phyloP scores from a whole-genome alignment of 1,140 invertebrate genomes.

The Drosophila baimaii region DNA sequence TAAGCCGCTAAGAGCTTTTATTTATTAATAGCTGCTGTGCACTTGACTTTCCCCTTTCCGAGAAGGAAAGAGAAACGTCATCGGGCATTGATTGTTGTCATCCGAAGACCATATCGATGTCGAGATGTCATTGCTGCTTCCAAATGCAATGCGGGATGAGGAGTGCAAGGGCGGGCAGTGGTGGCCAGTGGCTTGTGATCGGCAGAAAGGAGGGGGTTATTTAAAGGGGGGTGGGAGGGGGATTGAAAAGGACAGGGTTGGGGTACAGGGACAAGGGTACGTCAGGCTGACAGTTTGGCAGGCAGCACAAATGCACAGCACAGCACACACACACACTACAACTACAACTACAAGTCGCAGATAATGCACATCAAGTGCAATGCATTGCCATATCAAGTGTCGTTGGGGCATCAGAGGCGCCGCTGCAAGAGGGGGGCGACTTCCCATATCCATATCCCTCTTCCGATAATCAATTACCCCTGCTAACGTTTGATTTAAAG shows the following conservation, averaged over 20 bases:
- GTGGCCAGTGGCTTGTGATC: neutral
- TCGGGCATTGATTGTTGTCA: conserved; percentile 42
- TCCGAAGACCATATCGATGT: conserved; percentile 28
- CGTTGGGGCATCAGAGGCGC: conserved; percentile 12
- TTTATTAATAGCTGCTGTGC: neutral
- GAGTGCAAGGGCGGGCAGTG: conserved; percentile 6
- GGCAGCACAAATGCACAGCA: conserved; percentile 48
- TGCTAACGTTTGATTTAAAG: too few species aligned
- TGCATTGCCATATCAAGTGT: conserved; percentile 57
- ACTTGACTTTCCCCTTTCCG: conserved; percentile 25
- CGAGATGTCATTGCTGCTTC: conserved; percentile 14
- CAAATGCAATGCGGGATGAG: conserved; percentile 10
- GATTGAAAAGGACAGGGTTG: neutral
- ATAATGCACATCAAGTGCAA: conserved; percentile 69
- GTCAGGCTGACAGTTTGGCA: conserved; percentile 39
- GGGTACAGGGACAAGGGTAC: conserved; percentile 4
- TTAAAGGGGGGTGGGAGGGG: neutral
- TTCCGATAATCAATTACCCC: too few species aligned
- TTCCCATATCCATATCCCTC: neutral
- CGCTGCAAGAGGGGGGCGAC: neutral
- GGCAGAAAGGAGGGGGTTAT: neutral
- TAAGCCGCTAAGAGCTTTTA: neutral
- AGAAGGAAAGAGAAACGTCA: conserved; percentile 33
- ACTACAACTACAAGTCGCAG: conserved; percentile 38
- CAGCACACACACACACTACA: conserved; percentile 13